Base-by-base conservation (phyloP, 2,113 vertebrate genomes). In the Capreolus pygargus region DNA sequence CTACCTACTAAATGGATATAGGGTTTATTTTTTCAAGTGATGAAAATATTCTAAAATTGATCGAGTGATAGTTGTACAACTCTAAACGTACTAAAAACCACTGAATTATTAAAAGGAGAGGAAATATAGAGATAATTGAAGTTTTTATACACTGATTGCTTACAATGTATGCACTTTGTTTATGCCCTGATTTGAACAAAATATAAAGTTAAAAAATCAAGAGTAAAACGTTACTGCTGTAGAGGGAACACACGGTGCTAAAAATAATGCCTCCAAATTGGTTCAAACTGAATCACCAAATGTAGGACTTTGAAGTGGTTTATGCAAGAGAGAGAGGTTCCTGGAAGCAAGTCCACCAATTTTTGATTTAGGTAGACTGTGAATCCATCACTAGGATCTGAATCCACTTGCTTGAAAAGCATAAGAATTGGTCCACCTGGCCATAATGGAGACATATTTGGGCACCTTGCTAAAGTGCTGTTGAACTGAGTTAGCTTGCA, bases 41-140 rank as follows among this genome's bases (percentile, higher is more conserved):
- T 70, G 39, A 87, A 87, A 95, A 82, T 87, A 67, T 47, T 61
- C 30, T 76, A 50, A 76, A 74, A 57, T 19, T 30, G 14, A 84
- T 36, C 1, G 0, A 58, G 43, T 36, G 15, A 36, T 76, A 27
- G 7, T 36, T 86, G 82, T 43, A 86, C 25, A 82, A 64, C 25
- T 58, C 36, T 90, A 36, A 58, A 43, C 33, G 54, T 83, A 54
- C 12, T 43, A 84, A 67, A 70, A 84, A 39, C 5, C 13, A 64
- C n/a, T 45, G n/a, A 92, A 25, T 45, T 28, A 19, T 33, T 43
- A 76, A 60, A 70, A 74, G 7, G 39, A 19, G 25, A 5, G 39
- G 19, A 54, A 33, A 36, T 23, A 36, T 45, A 39, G 33, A 33
- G 33, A 64, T 21, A 57, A 9, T 67, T 39, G 43, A 86, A 43